Evolutionary conservation across 2,797 vertebrate species (phyloP).

Genomic region (Acipenser ruthenus): DNA sequence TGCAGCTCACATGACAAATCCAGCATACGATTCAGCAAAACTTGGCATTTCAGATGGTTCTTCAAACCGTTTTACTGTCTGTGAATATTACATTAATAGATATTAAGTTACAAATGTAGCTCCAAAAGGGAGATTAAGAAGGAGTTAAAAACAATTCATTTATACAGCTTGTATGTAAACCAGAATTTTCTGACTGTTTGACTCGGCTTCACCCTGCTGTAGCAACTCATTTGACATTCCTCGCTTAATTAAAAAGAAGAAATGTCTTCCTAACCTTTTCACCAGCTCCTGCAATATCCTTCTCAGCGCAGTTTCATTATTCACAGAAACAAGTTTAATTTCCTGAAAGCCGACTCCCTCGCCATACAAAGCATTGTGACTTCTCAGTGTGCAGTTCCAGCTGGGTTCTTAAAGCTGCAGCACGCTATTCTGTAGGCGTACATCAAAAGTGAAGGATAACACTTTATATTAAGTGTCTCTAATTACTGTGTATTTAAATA

Average conservation of each 20-base stretch:
- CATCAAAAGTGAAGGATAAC: too few relatives aligned
- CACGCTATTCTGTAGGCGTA: not conserved
- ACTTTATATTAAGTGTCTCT: too few relatives aligned
- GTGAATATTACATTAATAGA: too few relatives aligned
- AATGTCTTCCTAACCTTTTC: not conserved
- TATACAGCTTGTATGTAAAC: not conserved
- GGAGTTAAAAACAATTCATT: not conserved
- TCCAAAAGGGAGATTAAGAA: not conserved
- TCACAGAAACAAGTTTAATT: not conserved
- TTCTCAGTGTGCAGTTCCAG: not conserved
- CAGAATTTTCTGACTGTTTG: not conserved
- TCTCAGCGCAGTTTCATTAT: not conserved
- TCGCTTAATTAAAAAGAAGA: conserved; percentile 1
- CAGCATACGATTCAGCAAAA: too few relatives aligned
- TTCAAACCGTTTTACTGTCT: too few relatives aligned
- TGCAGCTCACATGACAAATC: too few relatives aligned
- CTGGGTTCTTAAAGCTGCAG: not conserved
- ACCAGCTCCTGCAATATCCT: not conserved
- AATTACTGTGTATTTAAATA: too few relatives aligned
- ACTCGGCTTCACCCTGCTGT: not conserved
- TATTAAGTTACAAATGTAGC: not conserved
- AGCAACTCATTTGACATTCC: conserved; percentile 1
- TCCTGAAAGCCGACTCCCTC: not conserved
- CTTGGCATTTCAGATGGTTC: too few relatives aligned
- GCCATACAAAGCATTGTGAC: not conserved